A percentile compares a stretch with the other conserved stretches of the same genome.
These are phyloP conservation scores for Leptoclinus maculatus DNA, from an alignment of 2,797 vertebrate genomes.

Conservation along the genomic window DNA sequence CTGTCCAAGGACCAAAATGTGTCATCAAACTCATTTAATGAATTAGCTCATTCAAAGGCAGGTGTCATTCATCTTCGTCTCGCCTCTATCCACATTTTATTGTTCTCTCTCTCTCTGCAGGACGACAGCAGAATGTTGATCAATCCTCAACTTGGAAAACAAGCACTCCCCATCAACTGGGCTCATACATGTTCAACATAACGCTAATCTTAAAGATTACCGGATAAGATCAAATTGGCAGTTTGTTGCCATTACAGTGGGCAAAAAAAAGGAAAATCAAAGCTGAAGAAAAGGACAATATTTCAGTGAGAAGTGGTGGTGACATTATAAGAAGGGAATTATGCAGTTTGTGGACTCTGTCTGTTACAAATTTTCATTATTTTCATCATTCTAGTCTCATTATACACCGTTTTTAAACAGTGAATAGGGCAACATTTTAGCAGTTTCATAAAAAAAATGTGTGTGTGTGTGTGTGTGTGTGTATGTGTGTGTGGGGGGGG, in stretches of 20 bases:
- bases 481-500: no score
- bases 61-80: background rate
- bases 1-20: background rate
- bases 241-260: background rate
- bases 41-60: background rate
- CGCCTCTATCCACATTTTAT: background rate
- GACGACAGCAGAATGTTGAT: constrained; percentile 1
- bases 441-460: background rate
- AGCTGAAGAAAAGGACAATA: background rate
- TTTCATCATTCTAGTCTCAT: no score
- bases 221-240: background rate
- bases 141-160: background rate
- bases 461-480: no score
- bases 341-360: background rate
- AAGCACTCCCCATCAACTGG: background rate
- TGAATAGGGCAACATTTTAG: background rate
- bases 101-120: background rate
- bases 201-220: background rate
- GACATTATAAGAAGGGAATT: background rate
- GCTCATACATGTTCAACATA: background rate
- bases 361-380: background rate
- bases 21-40: background rate
- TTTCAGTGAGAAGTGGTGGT: background rate
- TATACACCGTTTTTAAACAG: background rate
- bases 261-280: background rate